Percentiles rank a stretch among this genome's conserved stretches.
Conservation (phyloP, 2,888 invertebrate species). For the Pasiphila rectangulata region DNA sequence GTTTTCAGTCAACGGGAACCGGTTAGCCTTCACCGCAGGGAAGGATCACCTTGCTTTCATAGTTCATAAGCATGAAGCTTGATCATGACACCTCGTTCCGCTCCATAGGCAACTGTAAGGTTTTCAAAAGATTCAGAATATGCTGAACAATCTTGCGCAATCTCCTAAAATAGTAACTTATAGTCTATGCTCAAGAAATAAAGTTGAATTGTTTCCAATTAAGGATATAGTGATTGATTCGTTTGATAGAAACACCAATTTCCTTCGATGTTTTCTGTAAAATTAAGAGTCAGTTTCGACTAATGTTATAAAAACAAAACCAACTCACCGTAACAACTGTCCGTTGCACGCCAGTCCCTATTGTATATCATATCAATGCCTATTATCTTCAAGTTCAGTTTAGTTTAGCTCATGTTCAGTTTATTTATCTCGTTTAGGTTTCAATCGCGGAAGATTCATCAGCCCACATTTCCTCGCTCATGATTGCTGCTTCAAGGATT, state of each 20-base stretch:
- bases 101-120: conserved; percentile 64
- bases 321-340: conserved; percentile 32
- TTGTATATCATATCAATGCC: conserved; percentile 23
- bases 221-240: background rate
- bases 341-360: conserved; percentile 28
- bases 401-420: conserved; percentile 13
- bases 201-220: conserved; percentile 1
- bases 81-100: conserved; percentile 43
- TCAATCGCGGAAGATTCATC: conserved; percentile 41
- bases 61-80: conserved; percentile 44
- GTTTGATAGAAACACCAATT: background rate
- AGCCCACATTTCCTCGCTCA: conserved; percentile 40
- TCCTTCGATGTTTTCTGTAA: conserved; percentile 5
- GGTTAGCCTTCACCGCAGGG: conserved; percentile 52
- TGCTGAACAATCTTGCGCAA: conserved; percentile 19
- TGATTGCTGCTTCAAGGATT: conserved; percentile 16
- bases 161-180: conserved; percentile 1
- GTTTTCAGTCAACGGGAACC: conserved; percentile 53
- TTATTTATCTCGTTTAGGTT: conserved; percentile 24
- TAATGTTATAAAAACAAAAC: conserved; percentile 9
- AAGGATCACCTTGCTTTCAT: conserved; percentile 49
- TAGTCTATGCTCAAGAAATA: too few species aligned
- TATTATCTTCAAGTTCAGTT: conserved; percentile 23
- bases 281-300: background rate
- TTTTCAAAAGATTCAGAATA: conserved; percentile 55